Conservation (phyloP, 1,140 invertebrate species). For the Drosophila athabasca region DNA sequence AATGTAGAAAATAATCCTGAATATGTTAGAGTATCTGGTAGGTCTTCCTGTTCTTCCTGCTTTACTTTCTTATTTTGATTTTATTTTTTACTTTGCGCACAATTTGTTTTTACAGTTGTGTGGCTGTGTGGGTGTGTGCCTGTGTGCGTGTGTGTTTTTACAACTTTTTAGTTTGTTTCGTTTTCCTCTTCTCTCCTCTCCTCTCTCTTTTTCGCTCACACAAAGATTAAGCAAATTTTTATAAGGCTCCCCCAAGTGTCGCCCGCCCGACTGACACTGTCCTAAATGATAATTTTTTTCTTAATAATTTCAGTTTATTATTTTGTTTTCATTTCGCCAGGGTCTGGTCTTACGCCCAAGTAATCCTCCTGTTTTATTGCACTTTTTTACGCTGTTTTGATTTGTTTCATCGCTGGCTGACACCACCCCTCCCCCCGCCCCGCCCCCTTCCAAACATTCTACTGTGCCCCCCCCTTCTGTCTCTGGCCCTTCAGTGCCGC, state of each 20-base stretch:
- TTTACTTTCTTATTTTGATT: slow-evolving; percentile 42
- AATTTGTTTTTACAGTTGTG: slow-evolving; percentile 55
- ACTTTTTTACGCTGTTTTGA: slow-evolving; percentile 76
- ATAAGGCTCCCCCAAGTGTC: slow-evolving; percentile 43
- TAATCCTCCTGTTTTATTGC: slow-evolving; percentile 74
- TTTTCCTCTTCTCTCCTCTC: slow-evolving; percentile 30
- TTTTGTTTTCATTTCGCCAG: slow-evolving; percentile 64
- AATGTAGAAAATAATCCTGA: no score
- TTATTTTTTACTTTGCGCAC: slow-evolving; percentile 71
- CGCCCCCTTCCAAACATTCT: slow-evolving; percentile 14
- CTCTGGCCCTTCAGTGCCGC: slow-evolving; percentile 31
- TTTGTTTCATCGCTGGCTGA: slow-evolving; percentile 61
- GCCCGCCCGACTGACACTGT: slow-evolving; percentile 6
- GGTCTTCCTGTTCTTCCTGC: not conserved
- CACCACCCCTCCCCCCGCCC: not conserved
- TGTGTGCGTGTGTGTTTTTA: slow-evolving; percentile 59
- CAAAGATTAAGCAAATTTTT: slow-evolving; percentile 76
- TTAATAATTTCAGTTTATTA: slow-evolving; percentile 72
- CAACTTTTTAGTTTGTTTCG: slow-evolving; percentile 72
- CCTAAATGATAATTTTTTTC: slow-evolving; percentile 59
- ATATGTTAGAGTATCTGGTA: no score
- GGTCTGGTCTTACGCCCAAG: slow-evolving; percentile 28
- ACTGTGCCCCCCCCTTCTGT: slow-evolving; percentile 11
- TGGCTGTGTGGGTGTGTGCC: slow-evolving; percentile 6
- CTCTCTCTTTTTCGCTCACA: slow-evolving; percentile 36